Evolutionary conservation across 2,888 invertebrate genomes (phyloP).

Genomic region (Cenopis cana): DNA sequence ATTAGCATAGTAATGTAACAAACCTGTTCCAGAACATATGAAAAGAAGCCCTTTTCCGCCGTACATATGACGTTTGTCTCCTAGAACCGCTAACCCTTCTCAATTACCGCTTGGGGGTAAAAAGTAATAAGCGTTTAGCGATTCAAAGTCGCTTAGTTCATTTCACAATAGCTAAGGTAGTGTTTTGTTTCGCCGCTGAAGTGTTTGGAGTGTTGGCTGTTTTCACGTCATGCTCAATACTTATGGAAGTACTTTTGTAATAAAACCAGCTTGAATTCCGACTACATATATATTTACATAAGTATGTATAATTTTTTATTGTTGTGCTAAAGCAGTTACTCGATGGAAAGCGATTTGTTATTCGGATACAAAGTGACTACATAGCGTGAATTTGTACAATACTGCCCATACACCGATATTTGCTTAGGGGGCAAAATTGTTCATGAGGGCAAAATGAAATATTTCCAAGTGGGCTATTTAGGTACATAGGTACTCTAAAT

Average conservation of each 20-base stretch:
- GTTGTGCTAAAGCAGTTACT: neutral
- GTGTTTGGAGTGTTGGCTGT: neutral
- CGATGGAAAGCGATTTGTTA: neutral
- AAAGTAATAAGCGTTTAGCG: neutral
- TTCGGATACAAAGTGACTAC: too few species aligned
- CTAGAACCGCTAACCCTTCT: neutral
- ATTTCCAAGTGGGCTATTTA: too few species aligned
- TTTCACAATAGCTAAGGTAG: neutral
- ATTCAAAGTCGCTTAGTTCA: neutral
- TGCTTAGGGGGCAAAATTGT: too few species aligned
- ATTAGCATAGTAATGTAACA: slow-evolving; percentile 31
- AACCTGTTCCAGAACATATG: neutral
- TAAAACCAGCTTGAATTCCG: slow-evolving; percentile 1
- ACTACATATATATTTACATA: neutral
- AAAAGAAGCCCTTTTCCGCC: neutral
- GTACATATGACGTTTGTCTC: neutral
- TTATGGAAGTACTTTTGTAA: neutral
- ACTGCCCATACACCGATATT: too few species aligned
- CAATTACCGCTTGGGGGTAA: neutral
- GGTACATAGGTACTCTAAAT: too few species aligned
- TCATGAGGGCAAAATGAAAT: too few species aligned
- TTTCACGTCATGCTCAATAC: slow-evolving; percentile 6
- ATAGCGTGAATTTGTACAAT: too few species aligned
- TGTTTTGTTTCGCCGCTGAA: slow-evolving; percentile 1
- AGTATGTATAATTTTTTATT: neutral